A percentile compares a stretch with the other conserved stretches of the same genome.
Evolutionary conservation across 2,113 vertebrate genomes (phyloP).

Genomic region (Axis porcinus): DNA sequence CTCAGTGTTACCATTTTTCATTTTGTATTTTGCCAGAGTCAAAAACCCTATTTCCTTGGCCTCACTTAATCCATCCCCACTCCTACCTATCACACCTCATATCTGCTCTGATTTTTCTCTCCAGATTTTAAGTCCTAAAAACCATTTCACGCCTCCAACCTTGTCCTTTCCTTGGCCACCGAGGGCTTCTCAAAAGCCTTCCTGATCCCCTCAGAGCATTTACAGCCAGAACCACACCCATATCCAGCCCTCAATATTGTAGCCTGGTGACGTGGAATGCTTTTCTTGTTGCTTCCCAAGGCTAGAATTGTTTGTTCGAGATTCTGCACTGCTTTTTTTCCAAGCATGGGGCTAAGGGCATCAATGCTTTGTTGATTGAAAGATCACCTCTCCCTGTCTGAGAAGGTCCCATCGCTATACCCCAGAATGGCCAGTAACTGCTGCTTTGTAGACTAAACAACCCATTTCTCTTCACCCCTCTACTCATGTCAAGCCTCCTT

Average conservation of each 20-base stretch:
- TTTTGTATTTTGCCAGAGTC: neutral
- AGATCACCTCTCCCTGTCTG: neutral
- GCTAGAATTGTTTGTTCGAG: neutral
- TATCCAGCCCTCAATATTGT: neutral
- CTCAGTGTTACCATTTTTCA: neutral
- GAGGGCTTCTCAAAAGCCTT: neutral
- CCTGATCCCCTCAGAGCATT: neutral
- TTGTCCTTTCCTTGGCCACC: neutral
- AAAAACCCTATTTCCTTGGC: neutral
- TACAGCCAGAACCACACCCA: neutral
- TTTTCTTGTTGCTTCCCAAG: neutral
- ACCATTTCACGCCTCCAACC: neutral
- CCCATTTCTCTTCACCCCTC: neutral
- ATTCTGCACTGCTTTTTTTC: neutral
- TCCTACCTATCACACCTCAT: neutral
- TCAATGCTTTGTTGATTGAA: neutral
- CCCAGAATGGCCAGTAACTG: neutral
- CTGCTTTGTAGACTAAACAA: neutral
- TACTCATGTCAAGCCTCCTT: neutral
- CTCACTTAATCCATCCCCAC: neutral
- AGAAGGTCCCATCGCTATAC: neutral
- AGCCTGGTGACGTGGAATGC: neutral
- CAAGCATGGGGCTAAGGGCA: neutral
- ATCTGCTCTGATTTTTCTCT: neutral
- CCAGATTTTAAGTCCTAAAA: neutral